Percentiles rank a stretch among this genome's conserved stretches.
Evolutionary conservation across 2,888 invertebrate genomes (phyloP).

Genomic region (Theodoxus fluviatilis): DNA sequence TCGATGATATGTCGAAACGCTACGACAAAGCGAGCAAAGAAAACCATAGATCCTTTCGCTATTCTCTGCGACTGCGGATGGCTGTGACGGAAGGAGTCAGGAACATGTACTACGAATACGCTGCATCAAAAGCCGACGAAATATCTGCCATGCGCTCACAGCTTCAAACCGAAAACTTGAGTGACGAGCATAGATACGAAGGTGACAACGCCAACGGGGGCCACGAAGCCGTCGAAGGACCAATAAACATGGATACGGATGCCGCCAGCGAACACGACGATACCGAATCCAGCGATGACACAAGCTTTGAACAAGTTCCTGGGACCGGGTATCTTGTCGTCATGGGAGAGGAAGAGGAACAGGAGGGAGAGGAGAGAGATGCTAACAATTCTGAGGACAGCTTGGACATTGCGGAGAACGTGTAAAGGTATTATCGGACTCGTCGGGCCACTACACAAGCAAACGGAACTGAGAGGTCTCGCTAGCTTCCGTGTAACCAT

Average conservation of each 20-base stretch:
- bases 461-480: no score
- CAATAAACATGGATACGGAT: conserved; percentile 24
- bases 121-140: conserved; percentile 42
- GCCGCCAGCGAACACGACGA: conserved; percentile 26
- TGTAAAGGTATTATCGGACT: no score
- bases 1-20: conserved; percentile 41
- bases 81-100: conserved; percentile 47
- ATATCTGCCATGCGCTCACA: conserved; percentile 37
- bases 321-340: no score
- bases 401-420: no score
- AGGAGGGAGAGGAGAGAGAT: no score
- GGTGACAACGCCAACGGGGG: conserved; percentile 24
- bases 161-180: no score
- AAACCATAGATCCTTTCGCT: conserved; percentile 45
- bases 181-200: conserved; percentile 29
- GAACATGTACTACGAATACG: conserved; percentile 51
- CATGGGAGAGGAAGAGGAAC: no score
- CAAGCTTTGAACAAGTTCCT: no score
- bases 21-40: conserved; percentile 44
- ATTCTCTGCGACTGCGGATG: conserved; percentile 44
- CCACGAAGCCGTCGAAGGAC: conserved; percentile 26
- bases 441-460: no score
- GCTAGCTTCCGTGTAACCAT: no score
- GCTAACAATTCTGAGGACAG: no score
- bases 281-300: no score